phyloP scores from a whole-genome alignment of 2,888 invertebrate species.

The Eilema depressum region DNA sequence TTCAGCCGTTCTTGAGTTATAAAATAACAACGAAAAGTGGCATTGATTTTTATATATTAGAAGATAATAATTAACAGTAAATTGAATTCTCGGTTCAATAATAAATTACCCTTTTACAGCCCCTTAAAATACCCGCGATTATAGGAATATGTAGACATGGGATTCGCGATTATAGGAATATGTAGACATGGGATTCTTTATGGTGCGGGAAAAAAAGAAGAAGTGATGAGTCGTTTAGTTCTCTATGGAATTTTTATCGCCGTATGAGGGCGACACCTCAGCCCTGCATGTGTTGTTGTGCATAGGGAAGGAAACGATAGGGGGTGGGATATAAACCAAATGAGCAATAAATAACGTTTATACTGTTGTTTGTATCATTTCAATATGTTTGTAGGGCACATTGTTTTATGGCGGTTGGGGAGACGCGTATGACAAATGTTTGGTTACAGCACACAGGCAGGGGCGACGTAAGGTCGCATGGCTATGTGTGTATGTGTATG shows the following conservation, averaged over 20 bases:
- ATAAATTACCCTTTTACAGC: too few species aligned
- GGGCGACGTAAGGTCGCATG: conserved; percentile 4
- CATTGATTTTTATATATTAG: too few species aligned
- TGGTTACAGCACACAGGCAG: conserved; percentile 23
- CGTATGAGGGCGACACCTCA: background rate
- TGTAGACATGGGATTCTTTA: too few species aligned
- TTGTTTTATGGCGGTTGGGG: background rate
- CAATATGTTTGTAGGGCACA: background rate
- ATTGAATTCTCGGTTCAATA: too few species aligned
- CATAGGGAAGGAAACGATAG: background rate
- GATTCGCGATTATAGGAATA: too few species aligned
- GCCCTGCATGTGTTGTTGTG: background rate
- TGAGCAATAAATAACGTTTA: background rate
- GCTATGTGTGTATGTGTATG: background rate
- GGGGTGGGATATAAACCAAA: background rate
- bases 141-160: too few species aligned
- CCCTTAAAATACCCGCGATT: too few species aligned
- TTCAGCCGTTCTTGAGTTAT: too few species aligned
- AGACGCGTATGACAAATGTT: background rate
- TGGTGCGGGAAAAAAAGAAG: too few species aligned
- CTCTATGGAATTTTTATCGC: background rate
- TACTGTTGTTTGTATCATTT: background rate
- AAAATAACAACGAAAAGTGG: too few species aligned
- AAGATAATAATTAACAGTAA: too few species aligned
- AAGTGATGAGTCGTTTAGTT: background rate